phyloP scores from a whole-genome alignment of 2,888 invertebrate species.

The Myopa tessellatipennis region DNA sequence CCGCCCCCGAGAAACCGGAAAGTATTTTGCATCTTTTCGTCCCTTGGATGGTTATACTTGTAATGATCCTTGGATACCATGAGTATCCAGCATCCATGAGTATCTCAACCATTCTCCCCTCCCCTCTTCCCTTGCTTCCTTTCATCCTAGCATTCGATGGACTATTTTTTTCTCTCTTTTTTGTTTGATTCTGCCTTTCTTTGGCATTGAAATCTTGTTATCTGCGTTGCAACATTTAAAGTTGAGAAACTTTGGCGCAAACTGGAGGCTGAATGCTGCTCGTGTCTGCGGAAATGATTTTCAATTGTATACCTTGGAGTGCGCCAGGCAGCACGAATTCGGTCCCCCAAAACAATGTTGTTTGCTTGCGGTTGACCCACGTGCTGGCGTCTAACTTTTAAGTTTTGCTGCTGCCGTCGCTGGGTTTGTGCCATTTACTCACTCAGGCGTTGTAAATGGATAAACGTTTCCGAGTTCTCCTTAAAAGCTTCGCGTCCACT shows the following conservation, averaged over 20 bases:
- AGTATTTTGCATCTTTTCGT: conserved; percentile 10
- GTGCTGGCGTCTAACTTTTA: neutral
- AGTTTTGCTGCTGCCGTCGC: neutral
- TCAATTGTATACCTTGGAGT: conserved; percentile 21
- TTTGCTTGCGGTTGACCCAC: neutral
- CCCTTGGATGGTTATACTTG: conserved; percentile 15
- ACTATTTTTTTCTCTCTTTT: neutral
- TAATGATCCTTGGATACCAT: neutral
- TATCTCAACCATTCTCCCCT: neutral
- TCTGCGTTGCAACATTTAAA: conserved; percentile 30
- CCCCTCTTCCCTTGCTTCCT: neutral
- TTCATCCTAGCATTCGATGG: neutral
- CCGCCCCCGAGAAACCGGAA: conserved; percentile 7
- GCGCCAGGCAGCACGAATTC: conserved; percentile 17
- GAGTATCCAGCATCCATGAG: neutral
- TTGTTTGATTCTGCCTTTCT: neutral
- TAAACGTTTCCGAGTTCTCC: conserved; percentile 5
- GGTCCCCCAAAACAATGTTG: neutral
- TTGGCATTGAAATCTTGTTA: neutral
- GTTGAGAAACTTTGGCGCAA: conserved; percentile 21
- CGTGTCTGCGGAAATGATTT: conserved; percentile 33
- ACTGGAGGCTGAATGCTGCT: conserved; percentile 1
- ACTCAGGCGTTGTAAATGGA: neutral
- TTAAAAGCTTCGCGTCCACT: conserved; percentile 19
- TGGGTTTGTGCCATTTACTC: neutral